Base-by-base conservation (phyloP, 1,140 invertebrate species). In the Drosophila triauraria region DNA sequence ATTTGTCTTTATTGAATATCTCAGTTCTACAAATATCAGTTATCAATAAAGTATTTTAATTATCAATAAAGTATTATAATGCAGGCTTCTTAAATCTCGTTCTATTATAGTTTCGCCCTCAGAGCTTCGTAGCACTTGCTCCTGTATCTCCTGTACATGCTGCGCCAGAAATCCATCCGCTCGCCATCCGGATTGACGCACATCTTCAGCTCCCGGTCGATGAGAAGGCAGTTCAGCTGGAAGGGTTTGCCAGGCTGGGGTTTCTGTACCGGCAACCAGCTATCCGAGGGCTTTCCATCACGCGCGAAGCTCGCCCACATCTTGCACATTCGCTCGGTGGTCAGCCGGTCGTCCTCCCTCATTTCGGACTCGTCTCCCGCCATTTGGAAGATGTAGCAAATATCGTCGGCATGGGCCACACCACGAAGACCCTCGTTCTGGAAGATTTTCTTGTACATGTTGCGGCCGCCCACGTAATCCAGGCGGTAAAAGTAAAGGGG, bases 221-320 rank as follows among this genome's bases (percentile, higher is more conserved):
- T 91, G 20, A 75, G 44, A 15, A 93, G 58, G 32, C 91, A 93
- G 68, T 93, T 69, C 46, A 93, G 59, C 23, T 83, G 58, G 15
- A 91, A 79, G 5, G 71, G 32, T 10, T 82, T 44, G 0, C 60
- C 69, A 7, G 12, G 0, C 30, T 67, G 48, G 0, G 69, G 62
- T 13, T 43, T 71, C 15, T 75, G 60, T 0, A 93, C 80, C 0
- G 91, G 80, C 25, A 58, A 75, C 93, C 93, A 93, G 35, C 57
- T 76, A 0, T 69, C 75, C 43, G 15, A 69, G 1, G 93, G 93
- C 12, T 92, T 91, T 1, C 91, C 94, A 53, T 92, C 93, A 81
- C 95, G 95, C 0, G 95, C 95, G 91, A 96, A 95, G 77, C 95
- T 95, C 0, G 95, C 94, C 95, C 95, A 95, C 88, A 95, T 85